phyloP scores from a whole-genome alignment of 2,888 invertebrate species.

The Archips xylosteana region DNA sequence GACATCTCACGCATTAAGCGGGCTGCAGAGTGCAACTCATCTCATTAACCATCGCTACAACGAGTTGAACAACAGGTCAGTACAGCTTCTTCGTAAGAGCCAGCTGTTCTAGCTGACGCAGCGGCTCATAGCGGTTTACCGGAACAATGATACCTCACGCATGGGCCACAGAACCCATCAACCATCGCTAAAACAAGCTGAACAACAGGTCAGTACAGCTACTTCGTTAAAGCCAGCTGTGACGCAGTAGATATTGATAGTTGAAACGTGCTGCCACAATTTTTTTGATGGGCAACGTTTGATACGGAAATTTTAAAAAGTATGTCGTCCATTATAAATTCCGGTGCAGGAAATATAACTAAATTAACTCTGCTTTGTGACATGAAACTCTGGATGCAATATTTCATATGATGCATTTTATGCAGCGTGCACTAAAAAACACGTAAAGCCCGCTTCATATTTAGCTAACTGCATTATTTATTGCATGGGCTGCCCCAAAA shows the following conservation, averaged over 20 bases:
- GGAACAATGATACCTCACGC: too few relatives aligned
- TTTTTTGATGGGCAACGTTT: neutral
- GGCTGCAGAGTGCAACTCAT: constrained; percentile 95
- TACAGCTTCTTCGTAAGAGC: neutral
- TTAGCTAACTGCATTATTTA: neutral
- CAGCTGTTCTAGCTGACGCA: too few relatives aligned
- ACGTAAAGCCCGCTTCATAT: neutral
- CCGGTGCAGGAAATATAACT: neutral
- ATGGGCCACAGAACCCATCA: too few relatives aligned
- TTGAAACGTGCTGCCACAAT: neutral
- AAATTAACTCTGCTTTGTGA: neutral
- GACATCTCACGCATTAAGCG: constrained; percentile 96
- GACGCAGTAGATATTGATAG: neutral
- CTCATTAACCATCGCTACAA: constrained; percentile 93
- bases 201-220: too few relatives aligned
- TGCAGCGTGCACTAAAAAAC: neutral
- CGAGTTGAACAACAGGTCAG: constrained; percentile 91
- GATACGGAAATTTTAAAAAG: too few relatives aligned
- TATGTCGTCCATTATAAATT: neutral
- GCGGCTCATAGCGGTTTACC: too few relatives aligned
- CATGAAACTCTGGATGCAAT: neutral
- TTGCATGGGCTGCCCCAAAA: neutral
- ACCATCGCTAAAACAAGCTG: too few relatives aligned
- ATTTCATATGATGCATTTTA: neutral
- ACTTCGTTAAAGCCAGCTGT: too few relatives aligned